Evolutionary conservation across 2,888 invertebrate genomes (phyloP).

Genomic region (Acleris cristana): DNA sequence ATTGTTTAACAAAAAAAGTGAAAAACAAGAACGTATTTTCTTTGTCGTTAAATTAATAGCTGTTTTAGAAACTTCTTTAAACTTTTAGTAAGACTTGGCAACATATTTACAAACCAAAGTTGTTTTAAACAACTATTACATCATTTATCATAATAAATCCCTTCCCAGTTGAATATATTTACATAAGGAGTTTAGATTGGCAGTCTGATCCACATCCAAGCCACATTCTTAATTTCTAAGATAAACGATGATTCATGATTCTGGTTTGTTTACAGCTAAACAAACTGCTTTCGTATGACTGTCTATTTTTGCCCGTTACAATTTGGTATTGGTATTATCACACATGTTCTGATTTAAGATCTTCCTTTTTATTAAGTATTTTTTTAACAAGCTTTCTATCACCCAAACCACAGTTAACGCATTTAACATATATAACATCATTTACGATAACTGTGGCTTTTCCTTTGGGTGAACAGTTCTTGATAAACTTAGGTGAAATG

Average conservation of each 20-base stretch:
- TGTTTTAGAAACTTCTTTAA: no score
- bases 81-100: not conserved
- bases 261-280: conserved; percentile 47
- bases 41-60: no score
- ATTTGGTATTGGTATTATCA: not conserved
- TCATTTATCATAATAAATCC: conserved; percentile 24
- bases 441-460: conserved; percentile 1
- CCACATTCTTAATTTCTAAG: conserved; percentile 46
- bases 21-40: no score
- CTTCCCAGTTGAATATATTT: conserved; percentile 21
- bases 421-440: conserved; percentile 1
- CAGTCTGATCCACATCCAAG: conserved; percentile 44
- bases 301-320: conserved; percentile 17
- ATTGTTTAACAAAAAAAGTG: no score
- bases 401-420: not conserved
- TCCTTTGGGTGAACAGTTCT: not conserved
- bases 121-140: conserved; percentile 14
- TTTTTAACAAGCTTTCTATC: conserved; percentile 1
- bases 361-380: not conserved
- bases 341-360: conserved; percentile 8
- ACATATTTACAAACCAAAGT: not conserved
- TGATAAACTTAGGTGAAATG: no score
- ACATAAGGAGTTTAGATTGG: conserved; percentile 34
- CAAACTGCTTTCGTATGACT: conserved; percentile 23
- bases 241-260: conserved; percentile 48